Conservation (phyloP, 2,797 vertebrate species). For the Molossus molossus region DNA sequence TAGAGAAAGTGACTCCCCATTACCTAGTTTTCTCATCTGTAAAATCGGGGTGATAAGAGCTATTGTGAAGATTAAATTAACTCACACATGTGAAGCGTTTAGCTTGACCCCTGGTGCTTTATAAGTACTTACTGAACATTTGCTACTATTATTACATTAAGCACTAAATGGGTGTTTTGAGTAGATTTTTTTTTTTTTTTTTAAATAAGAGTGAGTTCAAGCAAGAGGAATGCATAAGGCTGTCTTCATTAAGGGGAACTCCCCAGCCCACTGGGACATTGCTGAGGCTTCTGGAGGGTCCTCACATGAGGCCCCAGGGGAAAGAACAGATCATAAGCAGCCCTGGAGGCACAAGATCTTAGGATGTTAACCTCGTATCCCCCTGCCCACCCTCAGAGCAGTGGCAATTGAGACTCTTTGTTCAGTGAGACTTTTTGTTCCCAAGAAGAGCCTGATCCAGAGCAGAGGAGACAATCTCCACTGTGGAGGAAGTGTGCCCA, state of each 20-base stretch:
- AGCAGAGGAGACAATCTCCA: neutral
- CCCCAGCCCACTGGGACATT: neutral
- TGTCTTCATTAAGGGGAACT: neutral
- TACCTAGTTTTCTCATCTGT: constrained; percentile 11
- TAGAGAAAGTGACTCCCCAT: neutral
- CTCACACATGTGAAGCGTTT: neutral
- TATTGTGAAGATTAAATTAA: constrained; percentile 23
- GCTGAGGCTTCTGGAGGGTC: neutral
- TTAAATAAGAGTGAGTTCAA: neutral
- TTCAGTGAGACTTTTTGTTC: constrained; percentile 29
- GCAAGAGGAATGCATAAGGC: neutral
- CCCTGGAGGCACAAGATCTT: neutral
- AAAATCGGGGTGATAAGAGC: neutral
- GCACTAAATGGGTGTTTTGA: neutral
- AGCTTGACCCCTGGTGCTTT: neutral
- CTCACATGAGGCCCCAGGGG: neutral
- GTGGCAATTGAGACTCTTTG: neutral
- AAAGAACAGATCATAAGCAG: neutral
- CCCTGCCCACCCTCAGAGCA: neutral
- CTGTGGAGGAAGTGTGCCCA: constrained; percentile 1
- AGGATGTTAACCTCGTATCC: neutral
- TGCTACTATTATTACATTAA: neutral
- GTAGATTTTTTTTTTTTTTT: neutral
- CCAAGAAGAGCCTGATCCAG: constrained; percentile 1
- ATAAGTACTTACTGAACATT: neutral